Evolutionary conservation across 2,797 vertebrate species (phyloP), one percentile per base, ranked within the genome.

Genomic region (Knipowitschia caucasica): DNA sequence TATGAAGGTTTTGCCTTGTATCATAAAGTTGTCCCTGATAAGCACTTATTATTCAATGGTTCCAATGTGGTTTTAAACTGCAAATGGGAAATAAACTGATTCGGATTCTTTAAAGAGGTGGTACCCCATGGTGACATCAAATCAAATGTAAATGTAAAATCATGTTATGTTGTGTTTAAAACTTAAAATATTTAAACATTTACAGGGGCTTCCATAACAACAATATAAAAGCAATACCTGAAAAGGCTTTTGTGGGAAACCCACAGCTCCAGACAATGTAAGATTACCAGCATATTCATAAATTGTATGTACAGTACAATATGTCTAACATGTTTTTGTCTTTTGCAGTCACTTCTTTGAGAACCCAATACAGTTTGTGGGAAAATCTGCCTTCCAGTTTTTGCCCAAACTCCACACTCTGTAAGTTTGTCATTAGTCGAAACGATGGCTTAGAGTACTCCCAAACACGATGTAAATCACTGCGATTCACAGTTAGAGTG

Each of bases 331-430:
- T 7, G 56, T 33, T 45, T 3, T 6, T 31, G 14, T 73, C 54
- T 60, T 8, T 69, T 49, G 30, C 87, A 98, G 95, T 79, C 93
- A 98, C 71, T 98, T 98, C 67, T 98, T 95, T 21, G 94, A 95
- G 81, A 98, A 98, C 65, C 95, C 94, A 26, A 96, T 98, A 89
- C 95, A 96, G 90, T 93, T 89, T 81, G 95, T 98, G 73, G 95
- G 95, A 67, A 92, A 90, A 67, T 95, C 95, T 0, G 94, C 94
- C 8, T 98, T 96, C 91, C 94, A 94, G 89, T 91, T 93, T 84
- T 81, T 98, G 86, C 93, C 95, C 12, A 94, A 95, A 80, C 80
- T 98, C 59, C 95, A 95, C 85, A 98, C 95, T 0, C 92, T 98
- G 95, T 98, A 84, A 93, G 95, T 94, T 84, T 78, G 79, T 6